Evolutionary conservation across 2,113 vertebrate genomes (phyloP).

Genomic region (Carassius gibelio): DNA sequence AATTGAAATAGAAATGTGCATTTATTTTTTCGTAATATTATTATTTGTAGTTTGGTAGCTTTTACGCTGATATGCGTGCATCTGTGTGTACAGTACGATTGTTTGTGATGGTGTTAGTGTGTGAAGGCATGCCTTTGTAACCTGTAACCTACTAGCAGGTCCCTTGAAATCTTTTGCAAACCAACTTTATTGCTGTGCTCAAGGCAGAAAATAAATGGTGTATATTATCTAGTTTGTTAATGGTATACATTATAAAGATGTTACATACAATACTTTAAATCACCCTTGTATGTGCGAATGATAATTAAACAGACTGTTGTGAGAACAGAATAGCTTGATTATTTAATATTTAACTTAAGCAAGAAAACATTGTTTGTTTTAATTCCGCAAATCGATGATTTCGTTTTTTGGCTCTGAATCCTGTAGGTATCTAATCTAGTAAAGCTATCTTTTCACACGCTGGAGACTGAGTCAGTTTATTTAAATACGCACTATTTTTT

Average conservation of each 20-base stretch:
- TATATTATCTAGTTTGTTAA: background rate
- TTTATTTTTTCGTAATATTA: background rate
- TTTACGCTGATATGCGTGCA: slow-evolving; percentile 3
- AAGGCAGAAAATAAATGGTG: background rate
- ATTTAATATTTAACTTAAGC: background rate
- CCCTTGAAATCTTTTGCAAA: slow-evolving; percentile 19
- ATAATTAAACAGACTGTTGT: background rate
- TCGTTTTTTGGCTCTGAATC: background rate
- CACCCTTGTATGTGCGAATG: background rate
- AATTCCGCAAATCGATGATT: background rate
- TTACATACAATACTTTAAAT: background rate
- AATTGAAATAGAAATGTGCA: background rate
- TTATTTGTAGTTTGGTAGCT: background rate
- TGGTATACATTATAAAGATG: background rate
- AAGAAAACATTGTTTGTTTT: background rate
- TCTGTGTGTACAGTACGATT: background rate
- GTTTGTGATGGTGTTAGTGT: background rate
- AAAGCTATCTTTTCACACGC: too few relatives aligned
- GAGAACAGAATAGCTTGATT: too few relatives aligned
- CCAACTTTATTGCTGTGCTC: background rate
- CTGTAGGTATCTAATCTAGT: background rate
- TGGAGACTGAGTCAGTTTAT: background rate
- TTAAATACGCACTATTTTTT: background rate
- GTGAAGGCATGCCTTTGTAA: slow-evolving; percentile 30
- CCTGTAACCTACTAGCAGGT: slow-evolving; percentile 19